These are phyloP conservation scores for Augochlora pura DNA, from an alignment of 1,140 invertebrate genomes.

Conservation along the genomic window DNA sequence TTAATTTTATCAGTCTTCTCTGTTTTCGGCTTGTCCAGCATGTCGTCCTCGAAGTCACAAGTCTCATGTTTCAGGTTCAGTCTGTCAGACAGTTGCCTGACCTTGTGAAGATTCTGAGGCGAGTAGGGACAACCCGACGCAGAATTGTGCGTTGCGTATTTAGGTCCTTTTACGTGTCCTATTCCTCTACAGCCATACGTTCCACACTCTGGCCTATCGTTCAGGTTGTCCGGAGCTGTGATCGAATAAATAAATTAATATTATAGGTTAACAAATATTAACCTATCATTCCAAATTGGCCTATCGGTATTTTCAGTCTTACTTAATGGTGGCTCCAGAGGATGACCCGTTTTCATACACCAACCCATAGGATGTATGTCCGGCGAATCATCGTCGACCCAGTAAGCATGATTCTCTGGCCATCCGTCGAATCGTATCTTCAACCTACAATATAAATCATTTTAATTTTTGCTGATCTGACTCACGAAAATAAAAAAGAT, in stretches of 20 bases:
- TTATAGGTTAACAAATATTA: not conserved
- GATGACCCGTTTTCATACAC: constrained; percentile 93
- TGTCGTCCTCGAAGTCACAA: constrained; percentile 74
- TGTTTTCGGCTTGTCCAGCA: constrained; percentile 67
- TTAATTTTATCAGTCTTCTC: constrained; percentile 73
- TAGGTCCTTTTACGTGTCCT: constrained; percentile 88
- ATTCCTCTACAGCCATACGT: constrained; percentile 89
- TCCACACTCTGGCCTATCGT: constrained; percentile 84
- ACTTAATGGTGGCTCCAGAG: constrained; percentile 91
- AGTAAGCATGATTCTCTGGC: constrained; percentile 91
- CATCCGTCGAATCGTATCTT: constrained; percentile 96
- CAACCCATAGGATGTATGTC: constrained; percentile 96
- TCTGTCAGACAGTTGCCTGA: constrained; percentile 81
- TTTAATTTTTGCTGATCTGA: not conserved
- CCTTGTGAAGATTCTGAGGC: constrained; percentile 84
- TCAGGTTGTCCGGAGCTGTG: constrained; percentile 83
- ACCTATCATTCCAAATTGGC: too few species aligned
- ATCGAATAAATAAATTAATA: not conserved
- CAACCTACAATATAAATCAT: constrained; percentile 78
- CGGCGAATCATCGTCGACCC: constrained; percentile 93
- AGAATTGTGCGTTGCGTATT: constrained; percentile 88
- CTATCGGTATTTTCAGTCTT: constrained; percentile 62
- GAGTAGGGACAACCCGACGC: constrained; percentile 93
- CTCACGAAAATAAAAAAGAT: not conserved
- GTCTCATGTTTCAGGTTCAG: constrained; percentile 75